These are phyloP conservation scores for Drosophila orena DNA, from an alignment of 1,140 invertebrate genomes.

Conservation along the genomic window DNA sequence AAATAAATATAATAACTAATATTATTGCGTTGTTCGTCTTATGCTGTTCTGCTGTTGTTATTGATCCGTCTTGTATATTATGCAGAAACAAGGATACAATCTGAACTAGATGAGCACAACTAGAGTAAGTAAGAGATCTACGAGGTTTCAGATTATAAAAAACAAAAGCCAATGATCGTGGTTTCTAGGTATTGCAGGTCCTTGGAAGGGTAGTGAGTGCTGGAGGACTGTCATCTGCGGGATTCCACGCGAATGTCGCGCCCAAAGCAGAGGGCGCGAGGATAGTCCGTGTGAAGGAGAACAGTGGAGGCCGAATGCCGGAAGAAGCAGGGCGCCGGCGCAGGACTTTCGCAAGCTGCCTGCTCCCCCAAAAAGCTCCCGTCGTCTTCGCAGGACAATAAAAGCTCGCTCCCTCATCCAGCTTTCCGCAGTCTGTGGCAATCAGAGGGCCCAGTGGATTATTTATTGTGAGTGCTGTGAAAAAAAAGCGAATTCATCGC, in stretches of 20 bases:
- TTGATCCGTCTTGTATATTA: too few relatives aligned
- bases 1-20: conserved; percentile 15
- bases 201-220: too few relatives aligned
- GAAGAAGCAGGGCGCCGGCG: conserved; percentile 60
- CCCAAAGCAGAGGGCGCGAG: conserved; percentile 42
- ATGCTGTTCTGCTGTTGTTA: too few relatives aligned
- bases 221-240: neutral
- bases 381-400: conserved; percentile 52
- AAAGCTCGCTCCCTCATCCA: conserved; percentile 56
- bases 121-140: too few relatives aligned
- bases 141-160: too few relatives aligned
- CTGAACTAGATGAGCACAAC: too few relatives aligned
- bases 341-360: conserved; percentile 32
- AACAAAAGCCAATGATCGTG: too few relatives aligned
- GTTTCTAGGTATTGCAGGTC: neutral
- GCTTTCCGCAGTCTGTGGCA: conserved; percentile 69
- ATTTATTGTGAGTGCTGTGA: conserved; percentile 25
- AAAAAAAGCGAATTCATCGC: conserved; percentile 2
- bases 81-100: too few relatives aligned
- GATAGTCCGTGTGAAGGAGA: conserved; percentile 51
- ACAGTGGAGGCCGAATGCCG: conserved; percentile 62
- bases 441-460: conserved; percentile 42
- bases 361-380: conserved; percentile 35
- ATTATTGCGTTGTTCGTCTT: neutral
- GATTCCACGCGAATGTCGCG: conserved; percentile 52